These are phyloP conservation scores for Kryphioiulus occultus DNA, from an alignment of 2,888 invertebrate genomes.

Conservation along the genomic window DNA sequence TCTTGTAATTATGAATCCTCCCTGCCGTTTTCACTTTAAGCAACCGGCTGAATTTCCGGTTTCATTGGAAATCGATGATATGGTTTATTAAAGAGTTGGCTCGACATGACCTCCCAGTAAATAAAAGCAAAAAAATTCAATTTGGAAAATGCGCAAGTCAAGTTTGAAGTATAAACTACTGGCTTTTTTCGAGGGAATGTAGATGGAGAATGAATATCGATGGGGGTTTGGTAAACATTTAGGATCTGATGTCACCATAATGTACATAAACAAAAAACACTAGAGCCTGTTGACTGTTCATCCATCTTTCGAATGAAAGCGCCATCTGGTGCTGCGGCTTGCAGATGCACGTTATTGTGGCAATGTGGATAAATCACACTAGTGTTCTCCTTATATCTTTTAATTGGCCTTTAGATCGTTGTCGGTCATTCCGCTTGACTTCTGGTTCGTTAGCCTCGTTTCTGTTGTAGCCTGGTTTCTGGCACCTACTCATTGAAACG, in stretches of 20 bases:
- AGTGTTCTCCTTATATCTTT: background rate
- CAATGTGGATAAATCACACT: background rate
- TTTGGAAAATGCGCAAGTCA: background rate
- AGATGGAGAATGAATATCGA: too few species aligned
- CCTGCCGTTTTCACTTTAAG: background rate
- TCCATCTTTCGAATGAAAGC: too few species aligned
- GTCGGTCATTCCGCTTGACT: conserved; percentile 1
- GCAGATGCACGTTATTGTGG: background rate
- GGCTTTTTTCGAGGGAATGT: too few species aligned
- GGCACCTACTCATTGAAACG: background rate
- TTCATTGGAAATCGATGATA: background rate
- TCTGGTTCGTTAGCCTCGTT: conserved; percentile 8
- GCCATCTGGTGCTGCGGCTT: too few species aligned
- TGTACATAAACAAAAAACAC: too few species aligned
- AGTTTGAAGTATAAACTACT: background rate
- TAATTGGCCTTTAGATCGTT: background rate
- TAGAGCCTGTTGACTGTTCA: too few species aligned
- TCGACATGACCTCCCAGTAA: background rate
- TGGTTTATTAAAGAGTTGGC: background rate
- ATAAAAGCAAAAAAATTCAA: background rate
- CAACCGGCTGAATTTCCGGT: background rate
- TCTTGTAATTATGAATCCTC: background rate
- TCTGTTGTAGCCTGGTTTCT: background rate
- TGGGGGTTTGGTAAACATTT: too few species aligned
- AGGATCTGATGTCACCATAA: too few species aligned